Evolutionary conservation across 2,113 vertebrate species (phyloP), one percentile per base, ranked within the genome.

Genomic region (Halcyon malimbica): DNA sequence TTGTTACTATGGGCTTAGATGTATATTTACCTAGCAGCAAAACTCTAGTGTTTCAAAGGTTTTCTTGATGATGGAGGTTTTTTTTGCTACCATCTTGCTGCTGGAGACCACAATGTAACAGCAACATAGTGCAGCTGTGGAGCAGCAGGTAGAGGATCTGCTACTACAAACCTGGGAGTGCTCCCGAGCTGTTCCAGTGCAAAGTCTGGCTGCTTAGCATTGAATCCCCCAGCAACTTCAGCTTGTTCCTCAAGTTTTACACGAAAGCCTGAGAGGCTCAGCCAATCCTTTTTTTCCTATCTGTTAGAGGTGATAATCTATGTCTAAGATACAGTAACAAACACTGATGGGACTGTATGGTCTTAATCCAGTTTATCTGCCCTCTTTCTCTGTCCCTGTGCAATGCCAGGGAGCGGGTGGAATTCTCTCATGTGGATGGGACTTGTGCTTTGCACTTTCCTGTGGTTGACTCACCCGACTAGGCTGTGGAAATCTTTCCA

Each of bases 111-210:
- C 46, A 16, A 51, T 4, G 2, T 3, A 3, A 4, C 41, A 44
- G 56, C 1, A 9, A 13, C 0, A 2, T 1, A 4, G 17, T 0
- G 9, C 5, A 26, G 64, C 41, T 5, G 2, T 16, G 42, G 25
- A 51, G 46, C 39, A 12, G 56, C 3, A 37, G 53, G 31, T 17
- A 51, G 56, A 46, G 57, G 10, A 46, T n/a, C 20, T 50, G 54
- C 56, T 76, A 3, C 62, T 60, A 1, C 3, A 5, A 69, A 33
- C 23, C 54, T 26, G 76, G 68, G 37, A 54, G 44, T 2, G 46
- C n/a, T 89, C 83, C 71, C 13, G 76, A 50, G 76, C 76, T 80
- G 54, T 11, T 82, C 17, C 71, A 35, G 65, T n/a, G 90, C 79
- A 62, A 83, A 89, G 78, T 64, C 88, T 76, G 70, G 5, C 84